Conservation (phyloP, 2,888 invertebrate species). For the Ennomos quercinarius region DNA sequence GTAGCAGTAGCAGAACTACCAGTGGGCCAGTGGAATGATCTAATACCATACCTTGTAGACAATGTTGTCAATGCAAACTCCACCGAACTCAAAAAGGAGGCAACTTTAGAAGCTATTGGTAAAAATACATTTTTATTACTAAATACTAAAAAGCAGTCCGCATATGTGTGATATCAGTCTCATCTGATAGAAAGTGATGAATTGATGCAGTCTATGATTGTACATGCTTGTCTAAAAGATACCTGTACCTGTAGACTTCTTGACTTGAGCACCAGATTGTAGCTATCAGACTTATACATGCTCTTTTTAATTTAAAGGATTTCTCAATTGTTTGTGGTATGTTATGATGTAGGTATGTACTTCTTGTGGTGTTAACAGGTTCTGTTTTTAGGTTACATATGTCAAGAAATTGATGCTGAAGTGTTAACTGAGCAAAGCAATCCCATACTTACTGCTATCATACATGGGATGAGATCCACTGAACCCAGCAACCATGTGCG, state of each 20-base stretch:
- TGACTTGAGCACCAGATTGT: too few species aligned
- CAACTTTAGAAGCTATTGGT: constrained; percentile 98
- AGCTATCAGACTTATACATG: too few species aligned
- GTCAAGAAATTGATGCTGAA: constrained; percentile 98
- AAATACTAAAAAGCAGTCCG: neutral
- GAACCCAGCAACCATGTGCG: constrained; percentile 97
- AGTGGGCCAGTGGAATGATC: constrained; percentile 95
- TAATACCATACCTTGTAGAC: constrained; percentile 94
- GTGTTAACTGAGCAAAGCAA: constrained; percentile 97
- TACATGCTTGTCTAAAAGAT: too few species aligned
- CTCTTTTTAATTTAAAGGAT: too few species aligned
- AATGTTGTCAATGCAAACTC: constrained; percentile 95
- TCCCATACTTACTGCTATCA: constrained; percentile 98
- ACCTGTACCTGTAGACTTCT: too few species aligned
- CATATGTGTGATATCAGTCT: too few species aligned
- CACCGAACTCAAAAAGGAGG: constrained; percentile 97
- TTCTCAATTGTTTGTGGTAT: too few species aligned
- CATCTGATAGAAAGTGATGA: too few species aligned
- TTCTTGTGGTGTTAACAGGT: too few species aligned
- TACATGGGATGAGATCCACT: constrained; percentile 98
- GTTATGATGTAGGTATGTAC: too few species aligned
- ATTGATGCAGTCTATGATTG: too few species aligned
- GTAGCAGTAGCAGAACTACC: constrained; percentile 99
- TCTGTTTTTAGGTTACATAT: constrained; percentile 90
- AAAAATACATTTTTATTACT: constrained; percentile 30